Conservation (phyloP, 2,797 vertebrate genomes). For the Hippocampus kuda region DNA sequence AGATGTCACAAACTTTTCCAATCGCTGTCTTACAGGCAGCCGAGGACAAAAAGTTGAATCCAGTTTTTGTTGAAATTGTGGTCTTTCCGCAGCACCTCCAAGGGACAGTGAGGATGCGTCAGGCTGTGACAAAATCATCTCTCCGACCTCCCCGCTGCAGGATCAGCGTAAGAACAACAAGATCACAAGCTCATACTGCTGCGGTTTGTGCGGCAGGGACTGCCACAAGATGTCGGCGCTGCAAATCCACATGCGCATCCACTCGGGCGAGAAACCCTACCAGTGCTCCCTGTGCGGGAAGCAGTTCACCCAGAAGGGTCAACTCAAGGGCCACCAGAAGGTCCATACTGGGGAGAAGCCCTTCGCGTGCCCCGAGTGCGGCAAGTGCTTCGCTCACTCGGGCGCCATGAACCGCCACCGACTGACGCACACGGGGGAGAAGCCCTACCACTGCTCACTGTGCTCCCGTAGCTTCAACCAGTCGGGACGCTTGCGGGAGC, state of each 20-base stretch:
- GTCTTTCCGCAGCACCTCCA: constrained; percentile 26
- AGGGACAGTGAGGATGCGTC: constrained; percentile 9
- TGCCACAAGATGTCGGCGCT: constrained; percentile 66
- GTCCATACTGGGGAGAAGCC: constrained; percentile 64
- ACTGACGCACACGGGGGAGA: constrained; percentile 59
- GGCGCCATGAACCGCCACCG: constrained; percentile 64
- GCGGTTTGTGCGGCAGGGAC: constrained; percentile 62
- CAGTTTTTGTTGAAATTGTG: not conserved
- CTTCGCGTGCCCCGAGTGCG: constrained; percentile 57
- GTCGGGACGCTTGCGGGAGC: constrained; percentile 59
- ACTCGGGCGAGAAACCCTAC: constrained; percentile 86
- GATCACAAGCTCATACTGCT: constrained; percentile 53
- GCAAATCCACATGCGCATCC: constrained; percentile 67
- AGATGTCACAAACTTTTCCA: too few species aligned
- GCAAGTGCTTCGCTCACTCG: constrained; percentile 61
- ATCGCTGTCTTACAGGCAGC: too few species aligned
- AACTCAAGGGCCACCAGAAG: constrained; percentile 63
- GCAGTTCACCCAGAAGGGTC: constrained; percentile 65
- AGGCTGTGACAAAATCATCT: constrained; percentile 16
- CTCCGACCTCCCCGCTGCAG: constrained; percentile 14
- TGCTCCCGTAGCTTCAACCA: constrained; percentile 62
- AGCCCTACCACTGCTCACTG: constrained; percentile 56
- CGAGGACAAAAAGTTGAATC: too few species aligned
- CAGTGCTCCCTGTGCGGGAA: constrained; percentile 67
- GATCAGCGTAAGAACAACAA: constrained; percentile 11